Conservation (phyloP, 1,140 invertebrate species). For the Drosophila asahinai region DNA sequence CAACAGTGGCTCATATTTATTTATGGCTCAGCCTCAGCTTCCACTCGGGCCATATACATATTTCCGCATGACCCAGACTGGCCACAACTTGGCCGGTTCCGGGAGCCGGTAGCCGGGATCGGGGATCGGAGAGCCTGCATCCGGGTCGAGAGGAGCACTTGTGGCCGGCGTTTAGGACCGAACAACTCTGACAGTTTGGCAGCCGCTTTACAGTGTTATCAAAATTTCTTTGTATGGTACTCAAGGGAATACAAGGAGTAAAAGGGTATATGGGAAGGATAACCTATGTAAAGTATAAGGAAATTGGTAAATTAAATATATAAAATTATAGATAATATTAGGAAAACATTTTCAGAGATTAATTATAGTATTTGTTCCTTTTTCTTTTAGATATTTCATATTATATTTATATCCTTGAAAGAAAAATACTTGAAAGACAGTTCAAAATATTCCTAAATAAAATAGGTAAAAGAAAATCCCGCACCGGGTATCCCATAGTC, state of each 20-base stretch:
- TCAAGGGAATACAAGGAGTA: not conserved
- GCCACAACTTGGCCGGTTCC: slow-evolving; percentile 51
- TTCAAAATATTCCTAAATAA: too few relatives aligned
- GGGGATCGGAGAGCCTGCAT: not conserved
- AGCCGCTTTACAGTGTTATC: slow-evolving; percentile 67
- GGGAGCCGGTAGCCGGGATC: not conserved
- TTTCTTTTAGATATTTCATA: not conserved
- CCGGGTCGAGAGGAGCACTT: slow-evolving; percentile 22
- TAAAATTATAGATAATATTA: not conserved
- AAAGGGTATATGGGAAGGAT: not conserved
- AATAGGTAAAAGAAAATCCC: not conserved
- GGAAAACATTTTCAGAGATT: not conserved
- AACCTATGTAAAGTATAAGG: too few relatives aligned
- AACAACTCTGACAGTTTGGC: slow-evolving; percentile 42
- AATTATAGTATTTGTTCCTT: too few relatives aligned
- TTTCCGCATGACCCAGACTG: slow-evolving; percentile 50
- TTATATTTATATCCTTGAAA: not conserved
- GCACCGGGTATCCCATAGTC: not conserved
- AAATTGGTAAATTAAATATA: not conserved
- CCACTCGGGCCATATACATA: slow-evolving; percentile 42
- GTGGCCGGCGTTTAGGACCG: slow-evolving; percentile 33
- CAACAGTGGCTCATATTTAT: slow-evolving; percentile 76
- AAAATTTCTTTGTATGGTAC: slow-evolving; percentile 16
- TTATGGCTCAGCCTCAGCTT: slow-evolving; percentile 71
- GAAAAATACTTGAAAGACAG: accelerated